These are phyloP conservation scores for Laothoe populi DNA, from an alignment of 2,888 invertebrate species.

Conservation along the genomic window DNA sequence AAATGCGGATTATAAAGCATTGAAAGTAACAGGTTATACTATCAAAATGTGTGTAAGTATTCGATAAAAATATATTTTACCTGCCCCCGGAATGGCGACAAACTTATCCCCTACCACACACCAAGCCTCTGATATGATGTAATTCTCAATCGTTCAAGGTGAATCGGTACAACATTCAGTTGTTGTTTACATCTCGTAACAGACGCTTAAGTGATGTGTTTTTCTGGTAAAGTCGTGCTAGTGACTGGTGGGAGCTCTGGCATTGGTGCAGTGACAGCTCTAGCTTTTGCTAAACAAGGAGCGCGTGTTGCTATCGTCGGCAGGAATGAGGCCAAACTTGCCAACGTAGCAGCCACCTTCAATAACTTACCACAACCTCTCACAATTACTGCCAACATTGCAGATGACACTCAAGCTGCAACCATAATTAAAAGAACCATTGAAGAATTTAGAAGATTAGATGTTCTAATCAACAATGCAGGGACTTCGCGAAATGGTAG, in stretches of 20 bases:
- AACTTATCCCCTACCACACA: no score
- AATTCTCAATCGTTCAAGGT: no score
- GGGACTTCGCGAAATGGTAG: neutral
- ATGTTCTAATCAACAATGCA: conserved; percentile 20
- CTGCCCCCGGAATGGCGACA: no score
- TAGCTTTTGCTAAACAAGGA: conserved; percentile 4
- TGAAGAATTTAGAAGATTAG: neutral
- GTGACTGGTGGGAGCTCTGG: conserved; percentile 18
- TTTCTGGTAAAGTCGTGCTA: conserved; percentile 1
- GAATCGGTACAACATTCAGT: neutral
- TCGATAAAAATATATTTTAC: no score
- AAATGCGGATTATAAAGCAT: no score
- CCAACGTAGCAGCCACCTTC: neutral
- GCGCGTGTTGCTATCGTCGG: conserved; percentile 17
- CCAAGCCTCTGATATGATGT: no score
- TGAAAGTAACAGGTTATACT: no score
- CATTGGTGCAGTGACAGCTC: conserved; percentile 17
- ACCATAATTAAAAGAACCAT: conserved; percentile 2
- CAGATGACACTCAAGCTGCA: neutral
- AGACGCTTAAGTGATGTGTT: conserved; percentile 9
- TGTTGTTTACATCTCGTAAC: neutral
- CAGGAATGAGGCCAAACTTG: conserved; percentile 16
- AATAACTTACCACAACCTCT: neutral
- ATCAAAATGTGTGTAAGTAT: no score
- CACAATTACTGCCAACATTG: neutral